Evolutionary conservation across 2,113 vertebrate genomes (phyloP).

Genomic region (Setophaga petechia): DNA sequence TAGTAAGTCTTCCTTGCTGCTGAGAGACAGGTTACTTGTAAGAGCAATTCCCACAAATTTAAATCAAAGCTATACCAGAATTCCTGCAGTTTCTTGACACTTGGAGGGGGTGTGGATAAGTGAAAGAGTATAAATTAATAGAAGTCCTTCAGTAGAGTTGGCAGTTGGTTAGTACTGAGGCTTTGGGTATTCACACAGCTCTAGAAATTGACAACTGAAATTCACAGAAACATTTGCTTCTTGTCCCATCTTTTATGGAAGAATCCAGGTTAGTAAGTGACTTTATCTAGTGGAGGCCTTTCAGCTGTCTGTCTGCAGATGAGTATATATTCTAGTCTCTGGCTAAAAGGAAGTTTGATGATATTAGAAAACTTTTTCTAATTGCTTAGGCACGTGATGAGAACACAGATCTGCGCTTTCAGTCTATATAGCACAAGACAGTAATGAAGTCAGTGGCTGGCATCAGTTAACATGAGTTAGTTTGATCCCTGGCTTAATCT

Average conservation of each 20-base stretch:
- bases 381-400: background rate
- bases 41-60: background rate
- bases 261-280: background rate
- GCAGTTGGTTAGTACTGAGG: background rate
- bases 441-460: background rate
- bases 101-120: background rate
- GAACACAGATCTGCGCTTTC: background rate
- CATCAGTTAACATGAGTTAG: background rate
- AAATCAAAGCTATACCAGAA: background rate
- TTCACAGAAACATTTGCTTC: background rate
- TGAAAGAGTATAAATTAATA: background rate
- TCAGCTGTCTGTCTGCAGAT: background rate
- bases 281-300: background rate
- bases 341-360: background rate
- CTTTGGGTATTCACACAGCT: background rate
- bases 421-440: background rate
- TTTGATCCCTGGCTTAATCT: background rate
- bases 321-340: background rate
- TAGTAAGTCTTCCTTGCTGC: background rate
- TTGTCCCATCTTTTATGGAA: background rate
- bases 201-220: background rate
- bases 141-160: background rate
- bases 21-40: background rate
- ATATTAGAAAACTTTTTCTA: background rate
- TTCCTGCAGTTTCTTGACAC: background rate